Evolutionary conservation across 92 coral and sea anemone genomes (phyloP).

Genomic region (Actinostola sp.): DNA sequence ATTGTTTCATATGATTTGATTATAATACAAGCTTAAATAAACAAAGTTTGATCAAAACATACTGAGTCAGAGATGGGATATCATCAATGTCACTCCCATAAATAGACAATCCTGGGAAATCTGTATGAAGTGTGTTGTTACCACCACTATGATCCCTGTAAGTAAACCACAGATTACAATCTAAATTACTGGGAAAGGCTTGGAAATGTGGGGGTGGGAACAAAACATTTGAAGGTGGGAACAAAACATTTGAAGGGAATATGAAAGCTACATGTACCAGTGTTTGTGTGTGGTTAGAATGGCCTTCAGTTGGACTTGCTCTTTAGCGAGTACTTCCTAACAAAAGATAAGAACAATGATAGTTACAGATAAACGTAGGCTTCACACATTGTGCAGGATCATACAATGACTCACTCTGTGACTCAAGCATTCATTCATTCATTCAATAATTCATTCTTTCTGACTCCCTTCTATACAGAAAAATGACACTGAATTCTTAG

Average conservation of each 20-base stretch:
- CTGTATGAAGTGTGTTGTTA: slow-evolving; percentile 48
- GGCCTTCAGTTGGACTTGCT: slow-evolving; percentile 56
- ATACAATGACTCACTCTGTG: too few species aligned
- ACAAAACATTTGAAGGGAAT: not conserved
- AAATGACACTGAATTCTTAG: too few species aligned
- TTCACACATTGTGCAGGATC: too few species aligned
- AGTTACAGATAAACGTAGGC: too few species aligned
- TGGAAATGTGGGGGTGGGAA: too few species aligned
- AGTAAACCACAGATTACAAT: not conserved
- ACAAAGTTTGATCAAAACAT: slow-evolving; percentile 20
- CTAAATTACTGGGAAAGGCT: not conserved
- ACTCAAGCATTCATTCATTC: too few species aligned
- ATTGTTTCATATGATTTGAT: too few species aligned
- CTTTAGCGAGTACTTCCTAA: slow-evolving; percentile 46
- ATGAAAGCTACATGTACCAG: slow-evolving; percentile 36
- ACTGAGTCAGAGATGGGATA: slow-evolving; percentile 62
- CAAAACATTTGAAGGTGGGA: not conserved
- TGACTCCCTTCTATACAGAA: too few species aligned
- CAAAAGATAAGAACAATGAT: not conserved
- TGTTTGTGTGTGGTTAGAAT: slow-evolving; percentile 71
- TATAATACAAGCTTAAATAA: too few species aligned
- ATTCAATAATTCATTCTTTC: too few species aligned
- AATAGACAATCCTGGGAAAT: slow-evolving; percentile 48
- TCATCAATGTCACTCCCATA: slow-evolving; percentile 62
- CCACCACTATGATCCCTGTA: slow-evolving; percentile 79